phyloP scores from a whole-genome alignment of 2,888 invertebrate species.

The Apeira syringaria region DNA sequence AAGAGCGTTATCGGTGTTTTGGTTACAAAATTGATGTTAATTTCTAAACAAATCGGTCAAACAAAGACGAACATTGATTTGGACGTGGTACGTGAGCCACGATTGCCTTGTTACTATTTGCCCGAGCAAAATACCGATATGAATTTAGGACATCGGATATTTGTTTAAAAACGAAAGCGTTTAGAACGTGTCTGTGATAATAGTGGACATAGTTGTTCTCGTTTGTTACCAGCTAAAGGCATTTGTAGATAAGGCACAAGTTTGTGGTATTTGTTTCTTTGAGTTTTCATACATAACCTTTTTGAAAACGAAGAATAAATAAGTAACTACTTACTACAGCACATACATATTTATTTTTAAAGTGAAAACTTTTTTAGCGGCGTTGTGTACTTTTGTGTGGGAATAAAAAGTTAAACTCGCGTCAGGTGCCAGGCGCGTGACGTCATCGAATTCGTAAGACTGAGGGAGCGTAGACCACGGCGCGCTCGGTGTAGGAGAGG shows the following conservation, averaged over 20 bases:
- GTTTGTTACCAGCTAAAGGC: conserved; percentile 1
- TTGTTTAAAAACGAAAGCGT: conserved; percentile 19
- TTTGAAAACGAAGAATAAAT: too few relatives aligned
- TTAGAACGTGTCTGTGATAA: conserved; percentile 19
- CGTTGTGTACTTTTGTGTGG: too few relatives aligned
- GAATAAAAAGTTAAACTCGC: too few relatives aligned
- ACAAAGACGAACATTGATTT: conserved; percentile 43
- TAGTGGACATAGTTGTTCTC: conserved; percentile 12
- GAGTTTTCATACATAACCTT: too few relatives aligned
- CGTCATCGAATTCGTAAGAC: too few relatives aligned
- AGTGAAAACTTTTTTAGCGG: too few relatives aligned
- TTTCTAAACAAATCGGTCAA: conserved; percentile 48
- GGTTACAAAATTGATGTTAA: conserved; percentile 39
- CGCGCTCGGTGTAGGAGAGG: too few relatives aligned
- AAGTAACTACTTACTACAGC: too few relatives aligned
- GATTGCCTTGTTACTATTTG: conserved; percentile 51
- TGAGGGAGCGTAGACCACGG: too few relatives aligned
- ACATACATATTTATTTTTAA: too few relatives aligned
- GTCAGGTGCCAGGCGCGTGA: too few relatives aligned
- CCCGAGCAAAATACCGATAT: conserved; percentile 42
- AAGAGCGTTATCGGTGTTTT: conserved; percentile 22
- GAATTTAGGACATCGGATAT: conserved; percentile 45
- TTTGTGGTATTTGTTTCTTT: conserved; percentile 4
- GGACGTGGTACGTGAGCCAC: conserved; percentile 37
- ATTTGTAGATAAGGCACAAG: conserved; percentile 15